phyloP scores from a whole-genome alignment of 1,140 invertebrate species.

The Pachypsylla venusta region DNA sequence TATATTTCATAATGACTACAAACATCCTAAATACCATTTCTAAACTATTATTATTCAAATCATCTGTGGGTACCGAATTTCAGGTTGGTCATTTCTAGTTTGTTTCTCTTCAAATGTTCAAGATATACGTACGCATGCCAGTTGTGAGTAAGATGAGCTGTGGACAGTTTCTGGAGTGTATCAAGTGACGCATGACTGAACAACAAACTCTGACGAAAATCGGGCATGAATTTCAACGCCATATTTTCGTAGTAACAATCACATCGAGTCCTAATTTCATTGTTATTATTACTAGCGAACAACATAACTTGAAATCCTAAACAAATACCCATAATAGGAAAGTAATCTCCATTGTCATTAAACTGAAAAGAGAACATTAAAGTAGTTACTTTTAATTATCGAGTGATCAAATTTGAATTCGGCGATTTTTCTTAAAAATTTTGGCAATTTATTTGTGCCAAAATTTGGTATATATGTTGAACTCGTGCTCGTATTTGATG shows the following conservation, averaged over 20 bases:
- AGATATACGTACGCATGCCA: conserved; percentile 1
- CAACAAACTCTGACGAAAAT: conserved; percentile 31
- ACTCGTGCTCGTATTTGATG: too few relatives aligned
- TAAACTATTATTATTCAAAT: too few relatives aligned
- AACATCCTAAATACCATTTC: too few relatives aligned
- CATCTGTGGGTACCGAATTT: too few relatives aligned
- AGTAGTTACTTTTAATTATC: too few relatives aligned
- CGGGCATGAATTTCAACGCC: conserved; percentile 53
- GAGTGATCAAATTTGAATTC: too few relatives aligned
- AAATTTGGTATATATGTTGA: too few relatives aligned
- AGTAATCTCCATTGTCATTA: conserved; percentile 54
- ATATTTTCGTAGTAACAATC: conserved; percentile 39
- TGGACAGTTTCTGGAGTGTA: background rate
- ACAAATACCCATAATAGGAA: conserved; percentile 79
- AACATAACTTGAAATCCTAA: conserved; percentile 72
- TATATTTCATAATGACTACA: too few relatives aligned
- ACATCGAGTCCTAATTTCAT: conserved; percentile 33
- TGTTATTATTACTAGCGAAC: conserved; percentile 43
- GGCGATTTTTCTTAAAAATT: too few relatives aligned
- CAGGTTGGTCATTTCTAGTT: background rate
- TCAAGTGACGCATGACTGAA: background rate
- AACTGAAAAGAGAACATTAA: conserved; percentile 25
- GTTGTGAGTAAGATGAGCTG: background rate
- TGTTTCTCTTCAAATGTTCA: background rate
- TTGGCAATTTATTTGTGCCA: too few relatives aligned